A percentile compares a stretch with the other conserved stretches of the same genome.
phyloP scores from a whole-genome alignment of 2,113 vertebrate species.

The Scalopus aquaticus region DNA sequence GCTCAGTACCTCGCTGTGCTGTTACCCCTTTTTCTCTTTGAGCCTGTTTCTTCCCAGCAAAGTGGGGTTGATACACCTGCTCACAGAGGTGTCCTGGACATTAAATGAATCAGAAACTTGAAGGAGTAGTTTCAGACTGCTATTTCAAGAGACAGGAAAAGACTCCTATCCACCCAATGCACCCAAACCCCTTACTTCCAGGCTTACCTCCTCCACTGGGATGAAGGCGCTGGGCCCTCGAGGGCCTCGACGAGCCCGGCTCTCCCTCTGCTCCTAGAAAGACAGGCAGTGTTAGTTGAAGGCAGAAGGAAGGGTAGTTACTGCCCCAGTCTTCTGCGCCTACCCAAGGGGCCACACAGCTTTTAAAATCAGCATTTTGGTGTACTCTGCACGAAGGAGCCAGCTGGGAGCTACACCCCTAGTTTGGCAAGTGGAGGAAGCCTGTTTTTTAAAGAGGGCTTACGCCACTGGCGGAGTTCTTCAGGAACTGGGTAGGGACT shows the following conservation, averaged over 20 bases:
- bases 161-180: background rate
- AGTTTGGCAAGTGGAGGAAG: background rate
- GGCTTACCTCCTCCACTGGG: conserved; percentile 83
- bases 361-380: background rate
- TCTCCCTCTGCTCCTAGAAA: conserved; percentile 73
- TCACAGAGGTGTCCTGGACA: background rate
- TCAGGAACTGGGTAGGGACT: background rate
- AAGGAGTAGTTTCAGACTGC: conserved; percentile 22
- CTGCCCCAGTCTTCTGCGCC: background rate
- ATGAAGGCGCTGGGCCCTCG: conserved; percentile 84
- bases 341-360: background rate
- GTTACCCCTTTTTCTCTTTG: background rate
- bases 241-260: conserved; percentile 61
- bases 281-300: background rate
- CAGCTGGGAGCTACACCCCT: background rate
- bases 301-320: background rate
- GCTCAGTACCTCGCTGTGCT: background rate
- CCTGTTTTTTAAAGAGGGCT: background rate
- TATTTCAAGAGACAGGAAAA: conserved; percentile 9
- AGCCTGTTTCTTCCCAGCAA: conserved; percentile 34
- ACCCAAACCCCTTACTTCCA: background rate
- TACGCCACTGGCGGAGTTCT: background rate
- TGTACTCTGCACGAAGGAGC: background rate
- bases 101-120: conserved; percentile 19
- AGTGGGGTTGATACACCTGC: background rate